Evolutionary conservation across 2,113 vertebrate genomes (phyloP).

Genomic region (Halcyon senegalensis): DNA sequence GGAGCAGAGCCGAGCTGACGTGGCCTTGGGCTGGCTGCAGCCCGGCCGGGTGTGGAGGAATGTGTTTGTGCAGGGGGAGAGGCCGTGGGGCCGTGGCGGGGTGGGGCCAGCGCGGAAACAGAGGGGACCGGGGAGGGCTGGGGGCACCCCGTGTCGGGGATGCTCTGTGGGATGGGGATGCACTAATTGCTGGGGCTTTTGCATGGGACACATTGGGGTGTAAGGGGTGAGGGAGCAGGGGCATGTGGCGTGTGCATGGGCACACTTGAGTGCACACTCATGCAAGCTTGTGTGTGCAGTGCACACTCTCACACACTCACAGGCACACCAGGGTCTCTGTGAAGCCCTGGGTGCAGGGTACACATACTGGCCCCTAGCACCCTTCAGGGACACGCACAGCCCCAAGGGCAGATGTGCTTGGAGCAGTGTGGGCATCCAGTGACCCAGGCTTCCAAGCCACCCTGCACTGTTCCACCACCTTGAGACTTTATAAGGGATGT

Average conservation of each 20-base stretch:
- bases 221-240: neutral
- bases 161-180: too few species aligned
- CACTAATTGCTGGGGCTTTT: neutral
- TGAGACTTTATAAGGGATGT: neutral
- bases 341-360: neutral
- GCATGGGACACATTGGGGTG: rapidly evolving
- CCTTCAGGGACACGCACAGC: neutral
- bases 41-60: slow-evolving; percentile 24
- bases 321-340: neutral
- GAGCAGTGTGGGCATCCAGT: rapidly evolving
- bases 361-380: neutral
- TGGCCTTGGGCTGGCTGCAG: slow-evolving; percentile 48
- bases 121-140: neutral
- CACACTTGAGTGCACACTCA: rapidly evolving
- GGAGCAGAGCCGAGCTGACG: slow-evolving; percentile 57
- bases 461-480: neutral
- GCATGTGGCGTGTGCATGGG: rapidly evolving
- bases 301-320: too few species aligned
- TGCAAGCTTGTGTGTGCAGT: neutral
- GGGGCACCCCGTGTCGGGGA: neutral
- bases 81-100: neutral
- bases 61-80: slow-evolving; percentile 70
- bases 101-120: neutral
- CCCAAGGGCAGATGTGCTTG: neutral
- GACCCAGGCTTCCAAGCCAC: neutral